Conservation (phyloP, 2,797 vertebrate genomes). For the Sarcoramphus papa region DNA sequence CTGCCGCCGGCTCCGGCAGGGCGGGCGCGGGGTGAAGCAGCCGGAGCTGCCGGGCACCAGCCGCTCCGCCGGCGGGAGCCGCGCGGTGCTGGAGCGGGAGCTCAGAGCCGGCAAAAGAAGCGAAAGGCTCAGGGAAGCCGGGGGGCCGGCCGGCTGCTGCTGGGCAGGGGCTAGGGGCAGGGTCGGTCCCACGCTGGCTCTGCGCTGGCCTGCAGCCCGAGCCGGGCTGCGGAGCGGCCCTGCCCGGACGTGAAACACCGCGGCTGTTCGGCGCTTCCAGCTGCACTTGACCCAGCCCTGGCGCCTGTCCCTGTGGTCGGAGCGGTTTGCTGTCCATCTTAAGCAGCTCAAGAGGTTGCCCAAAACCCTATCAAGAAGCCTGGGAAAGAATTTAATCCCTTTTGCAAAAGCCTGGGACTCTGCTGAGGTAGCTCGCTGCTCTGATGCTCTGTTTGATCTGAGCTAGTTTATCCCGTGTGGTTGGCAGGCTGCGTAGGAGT, state of each 20-base stretch:
- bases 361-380: rapidly evolving
- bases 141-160: background rate
- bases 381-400: background rate
- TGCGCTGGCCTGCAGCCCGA: background rate
- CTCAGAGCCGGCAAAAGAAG: background rate
- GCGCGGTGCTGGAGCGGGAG: background rate
- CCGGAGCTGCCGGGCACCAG: background rate
- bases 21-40: background rate
- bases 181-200: background rate
- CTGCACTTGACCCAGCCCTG: background rate
- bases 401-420: background rate
- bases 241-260: background rate
- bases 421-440: background rate
- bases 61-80: background rate
- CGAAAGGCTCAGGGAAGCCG: background rate
- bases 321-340: background rate
- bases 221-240: background rate
- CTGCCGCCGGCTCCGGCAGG: background rate
- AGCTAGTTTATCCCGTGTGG: background rate
- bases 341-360: background rate
- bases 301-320: rapidly evolving
- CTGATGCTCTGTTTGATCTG: background rate
- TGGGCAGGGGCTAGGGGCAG: background rate
- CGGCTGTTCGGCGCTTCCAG: background rate
- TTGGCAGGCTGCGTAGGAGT: background rate